Conservation (phyloP, 2,888 invertebrate genomes). For the Cosmopolites sordidus region DNA sequence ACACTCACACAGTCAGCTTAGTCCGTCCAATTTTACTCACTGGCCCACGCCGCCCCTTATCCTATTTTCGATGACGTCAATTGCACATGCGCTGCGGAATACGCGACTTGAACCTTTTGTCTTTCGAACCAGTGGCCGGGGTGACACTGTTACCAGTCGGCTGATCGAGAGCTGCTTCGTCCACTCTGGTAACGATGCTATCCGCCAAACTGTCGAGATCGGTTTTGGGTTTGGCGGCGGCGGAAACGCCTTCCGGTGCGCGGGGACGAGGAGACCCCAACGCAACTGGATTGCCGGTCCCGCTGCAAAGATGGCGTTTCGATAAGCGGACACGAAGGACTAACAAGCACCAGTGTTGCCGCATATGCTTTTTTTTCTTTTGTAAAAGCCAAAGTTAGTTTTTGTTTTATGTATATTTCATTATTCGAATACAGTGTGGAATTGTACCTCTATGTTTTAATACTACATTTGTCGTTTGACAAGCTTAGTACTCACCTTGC, state of each 20-base stretch:
- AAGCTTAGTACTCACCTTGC: no score
- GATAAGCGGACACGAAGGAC: slow-evolving; percentile 7
- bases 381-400: no score
- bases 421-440: no score
- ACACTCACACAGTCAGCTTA: background rate
- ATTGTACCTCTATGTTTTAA: no score
- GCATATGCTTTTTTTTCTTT: slow-evolving; percentile 6
- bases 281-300: slow-evolving; percentile 11
- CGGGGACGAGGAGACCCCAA: slow-evolving; percentile 8
- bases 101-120: slow-evolving; percentile 34
- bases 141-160: slow-evolving; percentile 4
- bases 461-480: no score
- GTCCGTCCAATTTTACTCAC: slow-evolving; percentile 3
- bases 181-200: slow-evolving; percentile 37
- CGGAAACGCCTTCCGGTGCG: slow-evolving; percentile 2
- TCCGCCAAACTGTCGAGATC: slow-evolving; percentile 27
- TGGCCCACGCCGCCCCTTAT: slow-evolving; percentile 8
- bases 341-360: slow-evolving; percentile 23
- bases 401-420: no score
- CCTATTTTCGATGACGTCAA: slow-evolving; percentile 28
- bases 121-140: slow-evolving; percentile 16
- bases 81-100: slow-evolving; percentile 38
- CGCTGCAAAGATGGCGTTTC: slow-evolving; percentile 16
- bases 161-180: slow-evolving; percentile 26
- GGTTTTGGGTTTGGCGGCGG: slow-evolving; percentile 7